These are phyloP conservation scores for Antrozous pallidus DNA, from an alignment of 2,797 vertebrate species.

Conservation along the genomic window DNA sequence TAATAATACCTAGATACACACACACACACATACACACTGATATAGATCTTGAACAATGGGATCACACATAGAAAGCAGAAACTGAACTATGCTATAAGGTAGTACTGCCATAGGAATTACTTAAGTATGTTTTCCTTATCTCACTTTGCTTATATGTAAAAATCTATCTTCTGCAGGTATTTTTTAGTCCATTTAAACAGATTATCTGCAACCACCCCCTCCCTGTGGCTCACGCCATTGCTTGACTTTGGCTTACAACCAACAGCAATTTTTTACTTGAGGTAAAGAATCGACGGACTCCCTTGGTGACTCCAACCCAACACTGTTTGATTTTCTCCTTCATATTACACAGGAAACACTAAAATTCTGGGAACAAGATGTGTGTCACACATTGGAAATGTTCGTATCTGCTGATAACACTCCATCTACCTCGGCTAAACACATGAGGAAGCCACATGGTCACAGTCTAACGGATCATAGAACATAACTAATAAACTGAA, in stretches of 20 bases:
- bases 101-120: not conserved
- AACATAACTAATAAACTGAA: slow-evolving; percentile 69
- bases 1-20: not conserved
- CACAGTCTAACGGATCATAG: not conserved
- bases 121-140: not conserved
- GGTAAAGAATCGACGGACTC: not conserved
- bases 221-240: not conserved
- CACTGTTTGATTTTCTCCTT: slow-evolving; percentile 31
- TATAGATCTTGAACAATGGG: not conserved
- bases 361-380: slow-evolving; percentile 66
- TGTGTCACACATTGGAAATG: slow-evolving; percentile 54
- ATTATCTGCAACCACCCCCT: not conserved
- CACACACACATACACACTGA: not conserved
- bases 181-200: not conserved
- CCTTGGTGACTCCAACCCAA: not conserved
- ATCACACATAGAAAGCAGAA: not conserved
- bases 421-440: slow-evolving; percentile 31
- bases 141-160: not conserved
- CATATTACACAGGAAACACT: slow-evolving; percentile 45
- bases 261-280: slow-evolving; percentile 25
- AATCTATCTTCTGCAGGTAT: not conserved
- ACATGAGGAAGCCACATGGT: slow-evolving; percentile 66
- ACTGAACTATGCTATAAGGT: not conserved
- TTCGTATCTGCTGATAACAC: slow-evolving; percentile 59
- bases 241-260: not conserved